Conservation (phyloP, 2,888 invertebrate genomes). For the Ceriagrion tenellum region DNA sequence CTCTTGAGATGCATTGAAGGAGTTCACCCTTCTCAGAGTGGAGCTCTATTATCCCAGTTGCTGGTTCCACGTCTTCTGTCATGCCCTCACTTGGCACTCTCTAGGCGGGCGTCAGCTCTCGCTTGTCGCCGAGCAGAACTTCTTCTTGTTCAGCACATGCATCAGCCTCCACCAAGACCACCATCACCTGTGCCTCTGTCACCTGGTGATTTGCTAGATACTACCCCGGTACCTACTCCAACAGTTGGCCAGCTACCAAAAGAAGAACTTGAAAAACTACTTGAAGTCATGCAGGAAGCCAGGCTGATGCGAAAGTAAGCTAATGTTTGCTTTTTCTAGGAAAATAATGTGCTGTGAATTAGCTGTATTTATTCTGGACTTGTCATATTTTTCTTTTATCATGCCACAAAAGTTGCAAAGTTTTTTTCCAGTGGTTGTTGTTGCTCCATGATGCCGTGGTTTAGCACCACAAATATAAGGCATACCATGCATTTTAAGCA, state of each 20-base stretch:
- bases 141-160: conserved; percentile 77
- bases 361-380: too few relatives aligned
- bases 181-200: conserved; percentile 80
- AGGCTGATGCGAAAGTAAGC: conserved; percentile 71
- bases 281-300: conserved; percentile 80
- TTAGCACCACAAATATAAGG: too few relatives aligned
- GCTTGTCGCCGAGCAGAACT: conserved; percentile 85
- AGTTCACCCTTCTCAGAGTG: conserved; percentile 86
- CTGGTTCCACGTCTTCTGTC: conserved; percentile 84
- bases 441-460: too few relatives aligned
- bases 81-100: conserved; percentile 84
- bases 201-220: conserved; percentile 54
- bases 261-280: conserved; percentile 84
- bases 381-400: too few relatives aligned
- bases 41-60: conserved; percentile 82
- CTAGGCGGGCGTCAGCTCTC: conserved; percentile 85
- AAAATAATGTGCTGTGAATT: too few relatives aligned
- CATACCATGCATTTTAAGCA: too few relatives aligned
- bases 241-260: conserved; percentile 82
- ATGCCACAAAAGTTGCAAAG: too few relatives aligned
- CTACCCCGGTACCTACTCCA: conserved; percentile 3
- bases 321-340: conserved; percentile 72
- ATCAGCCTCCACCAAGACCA: conserved; percentile 76
- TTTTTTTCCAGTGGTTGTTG: too few relatives aligned
- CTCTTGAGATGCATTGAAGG: conserved; percentile 84